Conservation (phyloP, 2,888 invertebrate genomes). For the Pedicia rivosa region DNA sequence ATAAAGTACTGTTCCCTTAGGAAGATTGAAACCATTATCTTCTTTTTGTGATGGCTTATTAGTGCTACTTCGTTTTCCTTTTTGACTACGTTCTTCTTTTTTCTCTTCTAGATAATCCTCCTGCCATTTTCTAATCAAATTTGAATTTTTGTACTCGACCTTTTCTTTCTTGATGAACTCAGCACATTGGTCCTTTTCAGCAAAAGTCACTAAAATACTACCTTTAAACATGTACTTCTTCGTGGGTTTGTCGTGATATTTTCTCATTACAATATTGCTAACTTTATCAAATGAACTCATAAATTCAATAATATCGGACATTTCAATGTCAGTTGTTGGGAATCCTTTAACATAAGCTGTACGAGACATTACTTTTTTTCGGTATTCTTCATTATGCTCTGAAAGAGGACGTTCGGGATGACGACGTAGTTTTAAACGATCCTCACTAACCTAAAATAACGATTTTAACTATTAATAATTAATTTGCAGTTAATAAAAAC, state of each 20-base stretch:
- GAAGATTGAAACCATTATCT: conserved; percentile 37
- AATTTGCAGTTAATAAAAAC: too few species aligned
- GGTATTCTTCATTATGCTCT: conserved; percentile 66
- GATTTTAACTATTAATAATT: too few species aligned
- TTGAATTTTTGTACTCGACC: conserved; percentile 49
- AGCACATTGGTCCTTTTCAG: conserved; percentile 62
- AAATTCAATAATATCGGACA: conserved; percentile 58
- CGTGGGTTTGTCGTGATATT: conserved; percentile 41
- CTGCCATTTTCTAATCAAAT: conserved; percentile 53
- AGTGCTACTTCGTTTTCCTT: conserved; percentile 32
- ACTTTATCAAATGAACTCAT: conserved; percentile 51
- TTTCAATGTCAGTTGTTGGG: conserved; percentile 39
- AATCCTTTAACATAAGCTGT: conserved; percentile 85
- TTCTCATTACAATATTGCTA: conserved; percentile 48
- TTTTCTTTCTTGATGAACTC: conserved; percentile 55
- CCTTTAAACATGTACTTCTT: conserved; percentile 69
- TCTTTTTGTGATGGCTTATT: conserved; percentile 17
- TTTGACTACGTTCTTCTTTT: conserved; percentile 43
- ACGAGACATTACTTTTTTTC: conserved; percentile 55
- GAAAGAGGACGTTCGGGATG: conserved; percentile 52
- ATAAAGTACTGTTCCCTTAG: conserved; percentile 58
- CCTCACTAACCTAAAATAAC: too few species aligned
- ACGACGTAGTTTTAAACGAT: conserved; percentile 46
- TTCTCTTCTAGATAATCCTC: conserved; percentile 49
- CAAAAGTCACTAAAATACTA: conserved; percentile 81